Base-by-base conservation (phyloP, 2,113 vertebrate species). In the Burhinus oedicnemus region DNA sequence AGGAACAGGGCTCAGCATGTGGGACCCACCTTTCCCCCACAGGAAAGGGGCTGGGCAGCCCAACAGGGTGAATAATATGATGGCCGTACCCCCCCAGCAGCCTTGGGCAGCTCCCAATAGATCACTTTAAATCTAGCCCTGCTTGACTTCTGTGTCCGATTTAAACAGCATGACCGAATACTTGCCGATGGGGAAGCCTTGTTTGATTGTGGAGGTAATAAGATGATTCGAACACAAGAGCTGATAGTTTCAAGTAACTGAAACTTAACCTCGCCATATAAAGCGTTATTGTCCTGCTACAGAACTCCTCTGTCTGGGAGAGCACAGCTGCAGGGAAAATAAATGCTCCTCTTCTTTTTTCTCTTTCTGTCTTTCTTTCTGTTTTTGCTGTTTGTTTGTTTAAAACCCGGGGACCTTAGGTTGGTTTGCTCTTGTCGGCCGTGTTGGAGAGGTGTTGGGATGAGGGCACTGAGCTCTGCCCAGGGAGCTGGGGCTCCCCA, bases 221-320 rank as follows among this genome's bases (percentile, higher is more conserved):
- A 97, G 95, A 89, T 47, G 92, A 96, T 83, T 93, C 0, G 89
- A 94, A 96, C 97, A 97, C 96, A 97, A 98, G 97, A 98, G 97
- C 97, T 98, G 97, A 97, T 97, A 98, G 97, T 98, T 96, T 98
- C 97, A 97, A 98, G 98, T 98, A 98, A 97, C 98, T 98, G 97
- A 90, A 98, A 98, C 98, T 98, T 98, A 98, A 97, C 97, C 92
- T 94, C 83, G 8, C 71, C 6, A 19, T 89, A 99, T 98, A 99
- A 98, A 99, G 98, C 97, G 9, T 97, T 98, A 98, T 99, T 99
- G 99, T 99, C 98, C 98, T 96, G 95, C 91, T 98, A 98, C 98
- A 98, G 98, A 98, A 98, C 97, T 97, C 98, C 98, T 98, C 98
- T 98, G 98, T 98, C 98, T 6, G 93, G 95, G 97, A 83, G 95